phyloP scores from a whole-genome alignment of 2,888 invertebrate genomes.

The Patella caerulea region DNA sequence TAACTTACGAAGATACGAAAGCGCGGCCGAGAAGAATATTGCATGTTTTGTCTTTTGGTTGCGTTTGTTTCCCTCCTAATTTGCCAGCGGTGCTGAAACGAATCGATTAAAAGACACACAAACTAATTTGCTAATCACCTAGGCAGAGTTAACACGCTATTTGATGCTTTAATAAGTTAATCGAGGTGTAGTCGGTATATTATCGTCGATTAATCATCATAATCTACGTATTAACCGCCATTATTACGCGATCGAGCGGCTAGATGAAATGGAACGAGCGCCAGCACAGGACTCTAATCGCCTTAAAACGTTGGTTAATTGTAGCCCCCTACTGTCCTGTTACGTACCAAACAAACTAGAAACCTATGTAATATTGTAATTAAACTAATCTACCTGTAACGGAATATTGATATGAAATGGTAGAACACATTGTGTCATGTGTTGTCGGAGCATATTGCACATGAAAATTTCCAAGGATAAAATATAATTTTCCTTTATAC shows the following conservation, averaged over 20 bases:
- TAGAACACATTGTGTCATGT: no score
- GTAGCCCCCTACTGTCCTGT: not conserved
- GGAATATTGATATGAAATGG: no score
- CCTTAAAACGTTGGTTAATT: not conserved
- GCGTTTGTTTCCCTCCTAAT: not conserved
- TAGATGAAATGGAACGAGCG: not conserved
- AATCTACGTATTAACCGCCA: not conserved
- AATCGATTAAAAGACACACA: constrained; percentile 5
- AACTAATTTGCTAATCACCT: constrained; percentile 2
- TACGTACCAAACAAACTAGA: not conserved
- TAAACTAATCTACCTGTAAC: no score
- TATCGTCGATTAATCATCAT: constrained; percentile 7
- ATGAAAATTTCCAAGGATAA: no score
- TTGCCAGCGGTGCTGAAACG: not conserved
- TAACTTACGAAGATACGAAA: not conserved
- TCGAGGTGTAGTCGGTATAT: not conserved
- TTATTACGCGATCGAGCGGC: constrained; percentile 5
- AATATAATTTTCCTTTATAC: no score
- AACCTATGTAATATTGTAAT: not conserved
- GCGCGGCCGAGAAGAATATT: not conserved
- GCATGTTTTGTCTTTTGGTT: not conserved
- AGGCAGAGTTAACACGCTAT: not conserved
- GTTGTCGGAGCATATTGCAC: no score
- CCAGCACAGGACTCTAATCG: not conserved
- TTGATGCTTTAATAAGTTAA: constrained; percentile 12